Base-by-base conservation (phyloP, 2,888 invertebrate genomes). In the Epinotia nisella region DNA sequence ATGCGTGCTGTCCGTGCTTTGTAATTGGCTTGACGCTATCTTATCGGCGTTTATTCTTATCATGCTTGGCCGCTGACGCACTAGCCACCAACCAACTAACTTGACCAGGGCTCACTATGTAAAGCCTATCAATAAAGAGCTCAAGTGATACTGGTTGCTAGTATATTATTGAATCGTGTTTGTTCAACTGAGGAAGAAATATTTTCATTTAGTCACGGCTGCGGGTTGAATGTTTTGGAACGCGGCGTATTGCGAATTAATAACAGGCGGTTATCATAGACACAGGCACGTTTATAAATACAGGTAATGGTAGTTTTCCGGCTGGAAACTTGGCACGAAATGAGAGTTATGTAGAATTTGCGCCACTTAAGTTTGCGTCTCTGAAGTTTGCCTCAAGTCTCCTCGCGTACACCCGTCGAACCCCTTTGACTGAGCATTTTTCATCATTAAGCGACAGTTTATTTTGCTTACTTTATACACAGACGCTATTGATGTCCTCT, bases 141-240 rank as follows among this genome's bases (percentile, higher is more conserved):
- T 62, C 77, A 66, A 39, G 7, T 66, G 67, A 75, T 11, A 65
- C 53, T 78, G 76, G 80, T 75, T 39, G 78, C 70, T 61, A 62
- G 66, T 66, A 76, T 75, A 74, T 74, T 75, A 76, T 77, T 75
- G 65, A 68, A 67, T 56, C 53, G 77, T 90, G 89, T 90, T 90
- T 88, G 84, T 69, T 81, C 83, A 84, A 82, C 83, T 87, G 88
- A 85, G 80, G 81, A 80, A 79, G 87, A 84, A 87, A 88, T 87
- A 90, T 90, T 90, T 88, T 85, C 86, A 83, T 82, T 84, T 82
- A 82, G 83, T 82, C 84, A 83, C 81, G 83, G 80, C 78, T 73
- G 79, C 77, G 79, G 78, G 76, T 78, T 78, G 76, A 78, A 73
- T 87, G 87, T 87, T 87, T 87, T 88, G 87, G 87, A 86, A 84